Conservation (phyloP, 1,140 invertebrate species). For the Formica exsecta region DNA sequence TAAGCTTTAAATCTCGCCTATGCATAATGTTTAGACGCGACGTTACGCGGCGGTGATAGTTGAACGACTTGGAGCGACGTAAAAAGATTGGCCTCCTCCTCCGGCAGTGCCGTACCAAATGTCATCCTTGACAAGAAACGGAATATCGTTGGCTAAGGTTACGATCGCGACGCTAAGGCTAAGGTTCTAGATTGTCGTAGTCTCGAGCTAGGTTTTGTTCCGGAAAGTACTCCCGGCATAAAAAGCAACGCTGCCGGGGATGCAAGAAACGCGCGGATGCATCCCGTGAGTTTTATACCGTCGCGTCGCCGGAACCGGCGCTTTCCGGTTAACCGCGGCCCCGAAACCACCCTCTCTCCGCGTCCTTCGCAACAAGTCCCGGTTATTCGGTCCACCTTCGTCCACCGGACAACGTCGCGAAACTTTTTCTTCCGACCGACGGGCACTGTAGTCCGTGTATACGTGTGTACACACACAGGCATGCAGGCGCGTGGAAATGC, state of each 20-base stretch:
- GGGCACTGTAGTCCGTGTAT: neutral
- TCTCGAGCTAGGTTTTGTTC: neutral
- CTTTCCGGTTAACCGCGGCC: constrained; percentile 74
- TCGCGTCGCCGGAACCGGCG: constrained; percentile 55
- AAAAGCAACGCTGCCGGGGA: constrained; percentile 44
- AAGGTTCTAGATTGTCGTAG: constrained; percentile 17
- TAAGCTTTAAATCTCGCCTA: constrained; percentile 47
- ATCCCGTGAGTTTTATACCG: constrained; percentile 61
- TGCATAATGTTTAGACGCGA: constrained; percentile 45
- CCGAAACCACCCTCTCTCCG: constrained; percentile 56
- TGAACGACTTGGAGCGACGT: neutral
- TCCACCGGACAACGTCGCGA: constrained; percentile 34
- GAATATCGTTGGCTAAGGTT: constrained; percentile 44
- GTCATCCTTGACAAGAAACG: neutral
- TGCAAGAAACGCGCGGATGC: constrained; percentile 61
- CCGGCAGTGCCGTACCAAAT: constrained; percentile 1
- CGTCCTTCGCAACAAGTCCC: constrained; percentile 64
- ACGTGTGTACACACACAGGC: neutral
- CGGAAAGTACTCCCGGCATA: constrained; percentile 16
- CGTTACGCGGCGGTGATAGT: neutral
- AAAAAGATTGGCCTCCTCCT: neutral
- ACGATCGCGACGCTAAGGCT: constrained; percentile 26
- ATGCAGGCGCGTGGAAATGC: constrained; percentile 22
- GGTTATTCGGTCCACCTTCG: constrained; percentile 66
- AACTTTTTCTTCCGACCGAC: constrained; percentile 67